phyloP scores from a whole-genome alignment of 2,797 vertebrate genomes.

The Artibeus lituratus region DNA sequence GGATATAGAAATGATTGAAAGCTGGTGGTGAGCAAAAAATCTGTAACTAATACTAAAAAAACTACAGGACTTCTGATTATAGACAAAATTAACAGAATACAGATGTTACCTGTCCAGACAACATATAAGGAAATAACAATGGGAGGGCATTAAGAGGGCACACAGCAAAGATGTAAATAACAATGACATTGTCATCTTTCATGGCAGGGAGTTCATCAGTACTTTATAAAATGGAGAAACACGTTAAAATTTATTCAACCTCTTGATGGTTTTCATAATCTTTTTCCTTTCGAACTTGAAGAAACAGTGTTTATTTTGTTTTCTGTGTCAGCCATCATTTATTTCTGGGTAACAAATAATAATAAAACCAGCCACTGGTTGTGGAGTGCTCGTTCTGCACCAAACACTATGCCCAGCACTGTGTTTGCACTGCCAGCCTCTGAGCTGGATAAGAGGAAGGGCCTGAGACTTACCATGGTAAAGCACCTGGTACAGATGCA shows the following conservation, averaged over 20 bases:
- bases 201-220: background rate
- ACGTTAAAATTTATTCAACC: background rate
- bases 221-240: background rate
- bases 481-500: background rate
- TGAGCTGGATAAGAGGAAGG: background rate
- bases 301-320: background rate
- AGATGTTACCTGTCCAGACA: background rate
- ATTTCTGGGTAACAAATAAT: background rate
- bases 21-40: background rate
- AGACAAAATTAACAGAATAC: background rate
- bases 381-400: rapidly evolving
- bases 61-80: background rate
- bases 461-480: too few species aligned
- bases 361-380: background rate
- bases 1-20: background rate
- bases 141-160: background rate
- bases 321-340: background rate
- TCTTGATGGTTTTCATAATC: background rate
- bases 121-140: background rate
- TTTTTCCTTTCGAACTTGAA: background rate
- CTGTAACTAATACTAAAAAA: background rate
- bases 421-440: too few species aligned
- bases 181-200: background rate
- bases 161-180: background rate
- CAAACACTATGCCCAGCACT: background rate